These are phyloP conservation scores for Danionella cerebrum DNA, from an alignment of 2,113 vertebrate genomes.

Conservation along the genomic window DNA sequence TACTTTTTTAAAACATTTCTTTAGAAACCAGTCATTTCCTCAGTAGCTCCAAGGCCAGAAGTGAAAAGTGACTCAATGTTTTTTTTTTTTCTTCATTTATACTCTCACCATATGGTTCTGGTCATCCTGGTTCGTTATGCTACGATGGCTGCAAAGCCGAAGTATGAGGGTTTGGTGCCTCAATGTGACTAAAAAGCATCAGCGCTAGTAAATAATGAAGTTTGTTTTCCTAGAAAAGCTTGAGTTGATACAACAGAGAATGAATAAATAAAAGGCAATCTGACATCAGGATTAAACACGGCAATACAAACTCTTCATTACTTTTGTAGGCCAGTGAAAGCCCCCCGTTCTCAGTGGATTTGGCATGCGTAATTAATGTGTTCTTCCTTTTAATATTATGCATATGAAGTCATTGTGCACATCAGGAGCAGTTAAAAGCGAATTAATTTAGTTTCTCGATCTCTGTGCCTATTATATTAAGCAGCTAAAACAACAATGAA, in stretches of 20 bases:
- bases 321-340: slow-evolving; percentile 12
- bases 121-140: background rate
- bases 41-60: too few species aligned
- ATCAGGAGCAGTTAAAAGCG: slow-evolving; percentile 30
- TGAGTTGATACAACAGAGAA: background rate
- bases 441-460: slow-evolving; percentile 15
- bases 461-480: slow-evolving; percentile 22
- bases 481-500: slow-evolving; percentile 16
- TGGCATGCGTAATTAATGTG: slow-evolving; percentile 23
- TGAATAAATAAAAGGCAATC: slow-evolving; percentile 21
- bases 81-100: background rate
- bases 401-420: slow-evolving; percentile 12
- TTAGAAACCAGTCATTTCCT: too few species aligned
- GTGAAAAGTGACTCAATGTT: too few species aligned
- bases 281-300: slow-evolving; percentile 2
- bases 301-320: slow-evolving; percentile 17
- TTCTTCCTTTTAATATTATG: slow-evolving; percentile 31
- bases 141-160: too few species aligned
- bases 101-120: background rate
- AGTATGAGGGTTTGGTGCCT: background rate
- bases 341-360: slow-evolving; percentile 1
- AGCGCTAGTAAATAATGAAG: slow-evolving; percentile 1
- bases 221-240: background rate
- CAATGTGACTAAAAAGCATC: background rate
- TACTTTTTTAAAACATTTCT: too few species aligned